phyloP scores from a whole-genome alignment of 2,888 invertebrate species.

The Liopterus haemorrhoidalis region DNA sequence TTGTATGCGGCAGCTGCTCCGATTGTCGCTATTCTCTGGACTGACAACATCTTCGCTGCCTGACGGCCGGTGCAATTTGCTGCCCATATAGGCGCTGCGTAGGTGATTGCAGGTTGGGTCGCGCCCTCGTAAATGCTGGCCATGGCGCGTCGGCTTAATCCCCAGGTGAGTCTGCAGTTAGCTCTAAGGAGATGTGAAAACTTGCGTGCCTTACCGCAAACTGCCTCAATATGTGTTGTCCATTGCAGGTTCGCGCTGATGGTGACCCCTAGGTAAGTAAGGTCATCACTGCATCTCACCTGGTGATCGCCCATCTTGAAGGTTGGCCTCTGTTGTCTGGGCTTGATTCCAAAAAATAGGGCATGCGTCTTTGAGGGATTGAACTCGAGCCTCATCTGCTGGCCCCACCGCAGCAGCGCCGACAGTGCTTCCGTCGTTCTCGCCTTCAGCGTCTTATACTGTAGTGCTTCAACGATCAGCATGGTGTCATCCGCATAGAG shows the following conservation, averaged over 20 bases:
- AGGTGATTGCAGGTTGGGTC: conserved; percentile 12
- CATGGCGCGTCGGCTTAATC: conserved; percentile 7
- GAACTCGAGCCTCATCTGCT: conserved; percentile 6
- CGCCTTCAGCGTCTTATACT: conserved; percentile 4
- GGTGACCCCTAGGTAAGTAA: conserved; percentile 15
- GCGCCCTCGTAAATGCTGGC: conserved; percentile 17
- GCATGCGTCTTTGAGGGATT: conserved; percentile 19
- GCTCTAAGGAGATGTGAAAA: conserved; percentile 9
- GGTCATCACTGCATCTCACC: conserved; percentile 13
- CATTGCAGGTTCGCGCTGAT: conserved; percentile 16
- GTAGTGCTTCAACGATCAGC: conserved; percentile 3
- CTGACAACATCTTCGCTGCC: neutral
- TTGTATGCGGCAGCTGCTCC: conserved; percentile 1
- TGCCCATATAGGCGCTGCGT: conserved; percentile 14
- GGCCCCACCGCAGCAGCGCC: conserved; percentile 1
- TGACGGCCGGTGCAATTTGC: conserved; percentile 4
- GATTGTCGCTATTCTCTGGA: neutral
- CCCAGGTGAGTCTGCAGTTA: conserved; percentile 15
- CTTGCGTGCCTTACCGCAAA: neutral
- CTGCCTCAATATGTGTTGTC: neutral
- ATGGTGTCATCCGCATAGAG: conserved; percentile 24
- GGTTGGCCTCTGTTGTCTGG: conserved; percentile 16
- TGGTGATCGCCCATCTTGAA: conserved; percentile 10
- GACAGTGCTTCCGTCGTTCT: neutral
- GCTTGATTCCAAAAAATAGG: conserved; percentile 15